These are phyloP conservation scores for Arctocebus calabarensis DNA, from an alignment of 2,797 vertebrate genomes.

Conservation along the genomic window DNA sequence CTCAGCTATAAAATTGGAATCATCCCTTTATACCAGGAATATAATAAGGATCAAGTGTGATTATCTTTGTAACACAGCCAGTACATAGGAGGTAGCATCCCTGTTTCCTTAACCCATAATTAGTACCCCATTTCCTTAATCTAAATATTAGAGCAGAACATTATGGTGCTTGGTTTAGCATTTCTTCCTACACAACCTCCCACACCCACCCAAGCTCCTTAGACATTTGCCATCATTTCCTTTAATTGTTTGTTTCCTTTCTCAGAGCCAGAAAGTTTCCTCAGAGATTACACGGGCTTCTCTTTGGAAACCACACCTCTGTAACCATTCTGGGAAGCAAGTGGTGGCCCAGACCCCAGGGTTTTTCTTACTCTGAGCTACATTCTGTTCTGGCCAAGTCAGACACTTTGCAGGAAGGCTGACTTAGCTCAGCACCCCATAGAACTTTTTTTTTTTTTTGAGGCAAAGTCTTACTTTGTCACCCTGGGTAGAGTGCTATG, in stretches of 20 bases:
- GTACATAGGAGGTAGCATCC: not conserved
- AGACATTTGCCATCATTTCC: not conserved
- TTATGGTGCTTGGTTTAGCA: not conserved
- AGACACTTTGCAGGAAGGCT: not conserved
- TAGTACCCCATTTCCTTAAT: not conserved
- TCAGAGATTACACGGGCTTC: not conserved
- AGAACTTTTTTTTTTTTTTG: too few species aligned
- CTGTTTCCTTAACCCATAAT: not conserved
- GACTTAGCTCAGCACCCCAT: not conserved
- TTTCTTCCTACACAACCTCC: not conserved
- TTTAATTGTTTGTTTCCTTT: constrained; percentile 20
- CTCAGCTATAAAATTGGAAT: not conserved
- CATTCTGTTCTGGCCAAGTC: not conserved
- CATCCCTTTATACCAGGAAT: not conserved
- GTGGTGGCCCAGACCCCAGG: not conserved
- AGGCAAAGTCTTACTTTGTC: too few species aligned
- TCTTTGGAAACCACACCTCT: not conserved
- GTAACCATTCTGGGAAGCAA: not conserved
- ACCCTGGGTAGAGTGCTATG: too few species aligned
- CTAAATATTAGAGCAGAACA: not conserved
- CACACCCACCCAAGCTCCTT: not conserved
- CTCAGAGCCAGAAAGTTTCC: not conserved
- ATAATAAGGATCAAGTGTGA: not conserved
- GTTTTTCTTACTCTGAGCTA: not conserved
- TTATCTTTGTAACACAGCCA: not conserved